phyloP scores from a whole-genome alignment of 2,888 invertebrate genomes.

The Macaria liturata region DNA sequence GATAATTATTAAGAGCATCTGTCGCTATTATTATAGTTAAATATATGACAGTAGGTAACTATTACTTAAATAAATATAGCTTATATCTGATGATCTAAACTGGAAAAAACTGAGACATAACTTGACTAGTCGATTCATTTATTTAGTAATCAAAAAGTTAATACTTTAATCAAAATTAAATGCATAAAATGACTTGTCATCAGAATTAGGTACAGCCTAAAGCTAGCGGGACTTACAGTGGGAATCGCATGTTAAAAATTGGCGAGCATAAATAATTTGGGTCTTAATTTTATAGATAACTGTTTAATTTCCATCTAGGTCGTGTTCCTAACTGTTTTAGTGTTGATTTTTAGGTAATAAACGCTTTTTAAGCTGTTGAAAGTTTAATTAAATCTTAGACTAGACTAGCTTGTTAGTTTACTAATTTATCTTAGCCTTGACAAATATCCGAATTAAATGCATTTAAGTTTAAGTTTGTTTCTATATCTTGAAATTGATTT shows the following conservation, averaged over 20 bases:
- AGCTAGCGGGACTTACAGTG: conserved; percentile 28
- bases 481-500: no score
- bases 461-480: neutral
- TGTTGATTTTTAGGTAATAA: conserved; percentile 4
- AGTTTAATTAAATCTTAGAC: neutral
- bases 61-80: no score
- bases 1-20: no score
- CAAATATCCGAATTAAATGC: neutral
- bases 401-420: no score
- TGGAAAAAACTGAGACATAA: no score
- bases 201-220: conserved; percentile 23
- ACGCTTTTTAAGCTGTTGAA: no score
- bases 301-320: conserved; percentile 29
- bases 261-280: conserved; percentile 34
- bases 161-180: conserved; percentile 4
- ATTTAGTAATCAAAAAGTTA: conserved; percentile 9
- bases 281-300: conserved; percentile 36
- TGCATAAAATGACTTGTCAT: conserved; percentile 30
- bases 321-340: conserved; percentile 34
- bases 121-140: no score
- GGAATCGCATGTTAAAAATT: conserved; percentile 35
- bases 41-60: no score
- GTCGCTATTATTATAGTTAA: no score
- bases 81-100: no score
- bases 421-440: neutral